A percentile compares a stretch with the other conserved stretches of the same genome.
Conservation (phyloP, 2,888 invertebrate genomes). For the Sepioteuthis lessoniana region DNA sequence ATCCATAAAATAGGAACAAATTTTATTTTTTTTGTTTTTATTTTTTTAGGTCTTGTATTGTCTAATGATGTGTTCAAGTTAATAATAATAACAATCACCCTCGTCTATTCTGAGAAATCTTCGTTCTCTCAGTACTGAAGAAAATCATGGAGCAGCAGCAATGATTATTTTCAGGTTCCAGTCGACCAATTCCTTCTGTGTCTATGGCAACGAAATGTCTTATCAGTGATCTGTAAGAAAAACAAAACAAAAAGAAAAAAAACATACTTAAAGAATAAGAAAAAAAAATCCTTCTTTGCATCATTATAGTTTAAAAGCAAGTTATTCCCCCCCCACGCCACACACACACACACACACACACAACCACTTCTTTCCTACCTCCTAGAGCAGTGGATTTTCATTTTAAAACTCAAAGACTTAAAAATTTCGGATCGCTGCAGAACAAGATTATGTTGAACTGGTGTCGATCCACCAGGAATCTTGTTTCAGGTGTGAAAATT, state of each 20-base stretch:
- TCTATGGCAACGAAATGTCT: neutral
- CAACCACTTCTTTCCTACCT: neutral
- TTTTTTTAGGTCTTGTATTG: neutral
- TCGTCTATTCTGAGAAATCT: neutral
- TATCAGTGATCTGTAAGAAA: neutral
- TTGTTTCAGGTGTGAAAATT: neutral
- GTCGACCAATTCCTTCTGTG: slow-evolving; percentile 2
- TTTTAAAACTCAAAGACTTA: neutral
- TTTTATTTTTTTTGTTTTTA: neutral
- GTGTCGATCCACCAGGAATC: slow-evolving; percentile 48
- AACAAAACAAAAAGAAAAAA: too few species aligned
- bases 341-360: too few species aligned
- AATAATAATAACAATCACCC: neutral
- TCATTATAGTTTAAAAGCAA: slow-evolving; percentile 1
- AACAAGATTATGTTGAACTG: neutral
- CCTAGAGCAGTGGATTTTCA: neutral
- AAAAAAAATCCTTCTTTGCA: neutral
- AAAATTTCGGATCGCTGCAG: neutral
- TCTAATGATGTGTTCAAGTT: neutral
- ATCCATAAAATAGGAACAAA: too few species aligned
- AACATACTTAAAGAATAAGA: too few species aligned
- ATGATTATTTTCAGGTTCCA: neutral
- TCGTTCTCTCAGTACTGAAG: neutral
- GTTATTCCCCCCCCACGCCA: neutral
- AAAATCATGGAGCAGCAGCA: neutral